Percentiles rank a stretch among this genome's conserved stretches.
These are phyloP conservation scores for Cepaea hortensis DNA, from an alignment of 2,888 invertebrate species.

Conservation along the genomic window DNA sequence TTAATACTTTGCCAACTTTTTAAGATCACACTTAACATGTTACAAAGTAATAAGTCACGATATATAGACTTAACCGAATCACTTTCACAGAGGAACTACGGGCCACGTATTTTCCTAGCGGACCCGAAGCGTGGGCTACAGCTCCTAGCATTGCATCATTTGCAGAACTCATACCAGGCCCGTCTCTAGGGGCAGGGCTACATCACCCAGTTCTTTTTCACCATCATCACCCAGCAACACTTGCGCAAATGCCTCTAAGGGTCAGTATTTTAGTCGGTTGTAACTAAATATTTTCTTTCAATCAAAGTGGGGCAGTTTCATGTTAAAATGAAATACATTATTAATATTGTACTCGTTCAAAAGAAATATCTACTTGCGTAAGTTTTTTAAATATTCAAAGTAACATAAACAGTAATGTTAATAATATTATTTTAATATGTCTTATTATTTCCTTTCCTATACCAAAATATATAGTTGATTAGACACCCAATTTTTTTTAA, in stretches of 20 bases:
- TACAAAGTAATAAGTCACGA: neutral
- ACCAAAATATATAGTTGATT: too few relatives aligned
- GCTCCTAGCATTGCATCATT: slow-evolving; percentile 80
- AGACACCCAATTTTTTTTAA: too few relatives aligned
- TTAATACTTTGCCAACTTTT: too few relatives aligned
- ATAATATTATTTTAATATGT: too few relatives aligned
- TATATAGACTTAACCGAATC: neutral
- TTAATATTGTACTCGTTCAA: too few relatives aligned
- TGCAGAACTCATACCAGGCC: slow-evolving; percentile 85
- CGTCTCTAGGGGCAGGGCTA: slow-evolving; percentile 51
- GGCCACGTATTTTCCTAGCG: slow-evolving; percentile 92
- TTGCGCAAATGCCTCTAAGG: slow-evolving; percentile 86
- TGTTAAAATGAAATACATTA: neutral
- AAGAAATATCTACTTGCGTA: too few relatives aligned
- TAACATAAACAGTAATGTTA: too few relatives aligned
- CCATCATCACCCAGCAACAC: slow-evolving; percentile 86
- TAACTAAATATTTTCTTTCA: neutral
- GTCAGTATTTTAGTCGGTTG: slow-evolving; percentile 57
- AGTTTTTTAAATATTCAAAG: too few relatives aligned
- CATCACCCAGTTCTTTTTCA: slow-evolving; percentile 44
- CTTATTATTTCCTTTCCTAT: too few relatives aligned
- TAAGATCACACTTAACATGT: neutral
- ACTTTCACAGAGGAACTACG: slow-evolving; percentile 84
- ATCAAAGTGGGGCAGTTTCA: neutral
- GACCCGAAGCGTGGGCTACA: slow-evolving; percentile 92